Evolutionary conservation across 2,113 vertebrate species (phyloP), one percentile per base, ranked within the genome.

Genomic region (Vulpes vulpes): DNA sequence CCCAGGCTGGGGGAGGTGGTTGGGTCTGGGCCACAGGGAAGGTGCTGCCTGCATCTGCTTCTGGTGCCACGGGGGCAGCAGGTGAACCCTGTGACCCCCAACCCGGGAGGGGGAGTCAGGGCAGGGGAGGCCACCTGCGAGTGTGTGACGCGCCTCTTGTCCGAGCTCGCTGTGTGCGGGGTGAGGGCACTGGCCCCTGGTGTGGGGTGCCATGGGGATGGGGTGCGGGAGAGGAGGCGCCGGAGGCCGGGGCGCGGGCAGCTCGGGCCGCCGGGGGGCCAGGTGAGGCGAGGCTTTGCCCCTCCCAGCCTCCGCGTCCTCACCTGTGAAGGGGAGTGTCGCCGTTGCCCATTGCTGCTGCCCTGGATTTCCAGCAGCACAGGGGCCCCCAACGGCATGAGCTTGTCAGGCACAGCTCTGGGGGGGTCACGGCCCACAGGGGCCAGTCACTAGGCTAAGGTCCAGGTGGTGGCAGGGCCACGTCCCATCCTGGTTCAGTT

Each of bases 391-490:
- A 43, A 43, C 6, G 43, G 43, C 43, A 43, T 1, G 43, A 43
- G 43, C 43, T 43, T 43, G 43, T 43, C 43, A 43, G 43, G 43
- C 7, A 51, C 5, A 27, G 62, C 32, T n/a, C 59, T 17, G 23
- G 1, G 0, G 2, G 0, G 2, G 35, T 35, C 38, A 25, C 20
- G 82, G n/a, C 15, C 15, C 0, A 4, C 5, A 3, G 10, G 55
- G 60, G 11, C 32, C 43, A 5, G 3, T 81, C 51, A 7, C 17
- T 3, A 11, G n/a, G 35, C 27, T 73, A 38, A 60, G 51, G 5
- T 35, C 49, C n/a, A 32, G 32, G 20, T 20, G 3, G 49, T 8
- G 9, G 14, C 27, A 0, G 35, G 30, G 23, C 17, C 1, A 0
- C 0, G 5, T 23, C 51, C 17, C 73, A 65, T 15, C 23, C 32